Conservation (phyloP, 2,113 vertebrate genomes). For the Galemys pyrenaicus region DNA sequence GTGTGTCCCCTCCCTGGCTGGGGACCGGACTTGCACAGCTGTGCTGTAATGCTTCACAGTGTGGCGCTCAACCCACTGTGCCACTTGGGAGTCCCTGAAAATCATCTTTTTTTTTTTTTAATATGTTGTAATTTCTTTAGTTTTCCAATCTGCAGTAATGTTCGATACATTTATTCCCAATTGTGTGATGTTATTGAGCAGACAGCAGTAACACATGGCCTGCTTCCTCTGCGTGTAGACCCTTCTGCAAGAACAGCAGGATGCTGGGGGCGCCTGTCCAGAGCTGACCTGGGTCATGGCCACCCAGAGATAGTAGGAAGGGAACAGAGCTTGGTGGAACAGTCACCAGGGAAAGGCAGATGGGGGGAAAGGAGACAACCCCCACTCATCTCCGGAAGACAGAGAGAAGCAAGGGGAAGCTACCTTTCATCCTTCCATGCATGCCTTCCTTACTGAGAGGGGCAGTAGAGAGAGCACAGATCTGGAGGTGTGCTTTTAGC, state of each 20-base stretch:
- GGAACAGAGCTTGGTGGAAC: background rate
- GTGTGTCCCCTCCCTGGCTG: too few relatives aligned
- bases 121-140: background rate
- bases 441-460: background rate
- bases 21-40: too few relatives aligned
- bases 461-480: background rate
- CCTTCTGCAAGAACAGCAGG: background rate
- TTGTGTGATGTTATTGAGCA: background rate
- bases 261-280: background rate
- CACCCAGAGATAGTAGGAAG: background rate
- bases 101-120: too few relatives aligned
- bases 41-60: too few relatives aligned
- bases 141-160: background rate
- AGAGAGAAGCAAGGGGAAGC: background rate
- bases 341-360: background rate
- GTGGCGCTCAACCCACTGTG: too few relatives aligned
- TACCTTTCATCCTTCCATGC: background rate
- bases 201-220: background rate
- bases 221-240: fast-evolving
- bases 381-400: background rate
- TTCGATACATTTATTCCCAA: background rate
- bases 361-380: background rate
- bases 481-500: background rate
- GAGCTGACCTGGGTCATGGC: background rate
- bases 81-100: too few relatives aligned